A percentile compares a stretch with the other conserved stretches of the same genome.
phyloP scores from a whole-genome alignment of 2,113 vertebrate species.

The Hemiscyllium ocellatum region DNA sequence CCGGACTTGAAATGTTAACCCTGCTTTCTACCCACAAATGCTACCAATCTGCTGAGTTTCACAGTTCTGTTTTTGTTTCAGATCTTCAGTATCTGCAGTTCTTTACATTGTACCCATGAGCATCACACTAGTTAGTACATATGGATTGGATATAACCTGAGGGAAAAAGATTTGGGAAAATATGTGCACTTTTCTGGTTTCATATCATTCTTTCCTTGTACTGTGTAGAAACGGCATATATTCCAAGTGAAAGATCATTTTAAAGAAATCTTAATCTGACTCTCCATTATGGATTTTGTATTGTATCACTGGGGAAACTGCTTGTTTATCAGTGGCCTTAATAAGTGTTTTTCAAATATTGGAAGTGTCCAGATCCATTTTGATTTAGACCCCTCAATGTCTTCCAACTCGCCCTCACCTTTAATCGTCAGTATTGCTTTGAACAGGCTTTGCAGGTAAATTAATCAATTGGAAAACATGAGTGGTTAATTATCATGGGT shows the following conservation, averaged over 20 bases:
- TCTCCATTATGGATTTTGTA: background rate
- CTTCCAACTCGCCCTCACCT: too few species aligned
- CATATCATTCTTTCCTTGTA: background rate
- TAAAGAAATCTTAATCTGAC: background rate
- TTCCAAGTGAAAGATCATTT: background rate
- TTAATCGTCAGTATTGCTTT: too few species aligned
- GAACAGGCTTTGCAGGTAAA: too few species aligned
- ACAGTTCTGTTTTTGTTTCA: too few species aligned
- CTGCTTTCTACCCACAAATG: too few species aligned
- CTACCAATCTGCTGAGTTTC: too few species aligned
- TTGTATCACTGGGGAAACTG: background rate
- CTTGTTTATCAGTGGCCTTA: background rate
- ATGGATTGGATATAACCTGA: background rate
- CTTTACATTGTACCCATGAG: background rate
- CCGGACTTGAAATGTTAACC: too few species aligned
- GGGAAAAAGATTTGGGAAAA: background rate
- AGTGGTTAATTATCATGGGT: too few species aligned
- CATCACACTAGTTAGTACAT: background rate
- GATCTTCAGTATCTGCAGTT: too few species aligned
- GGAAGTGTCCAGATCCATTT: too few species aligned
- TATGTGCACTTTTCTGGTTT: background rate
- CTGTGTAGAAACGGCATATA: background rate
- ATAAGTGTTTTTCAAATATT: background rate
- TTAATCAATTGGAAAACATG: too few species aligned
- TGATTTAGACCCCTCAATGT: too few species aligned